These are phyloP conservation scores for Schizopygopsis pylzovi DNA, from an alignment of 2,797 vertebrate species.

Conservation along the genomic window DNA sequence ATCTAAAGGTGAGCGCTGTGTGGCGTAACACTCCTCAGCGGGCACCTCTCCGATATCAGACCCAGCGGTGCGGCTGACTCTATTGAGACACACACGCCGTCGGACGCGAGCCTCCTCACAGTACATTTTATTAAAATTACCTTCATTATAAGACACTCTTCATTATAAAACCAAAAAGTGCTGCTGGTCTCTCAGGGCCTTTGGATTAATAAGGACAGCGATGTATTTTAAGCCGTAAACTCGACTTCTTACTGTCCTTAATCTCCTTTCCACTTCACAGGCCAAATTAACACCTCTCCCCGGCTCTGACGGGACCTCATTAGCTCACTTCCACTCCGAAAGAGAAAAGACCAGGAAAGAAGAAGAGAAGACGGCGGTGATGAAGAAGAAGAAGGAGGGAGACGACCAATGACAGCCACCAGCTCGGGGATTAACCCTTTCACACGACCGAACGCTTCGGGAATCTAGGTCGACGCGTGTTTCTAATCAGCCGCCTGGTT, in stretches of 20 bases:
- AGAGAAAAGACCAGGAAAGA: slow-evolving; percentile 69
- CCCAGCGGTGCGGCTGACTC: slow-evolving; percentile 75
- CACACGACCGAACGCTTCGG: slow-evolving; percentile 71
- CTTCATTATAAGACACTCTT: slow-evolving; percentile 85
- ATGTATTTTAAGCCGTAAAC: slow-evolving; percentile 89
- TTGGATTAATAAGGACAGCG: slow-evolving; percentile 87
- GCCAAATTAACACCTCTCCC: slow-evolving; percentile 88
- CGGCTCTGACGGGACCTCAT: slow-evolving; percentile 88
- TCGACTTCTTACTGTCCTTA: slow-evolving; percentile 87
- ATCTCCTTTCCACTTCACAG: slow-evolving; percentile 87
- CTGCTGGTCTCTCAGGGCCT: slow-evolving; percentile 79
- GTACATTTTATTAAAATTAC: slow-evolving; percentile 85
- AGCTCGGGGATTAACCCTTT: slow-evolving; percentile 84
- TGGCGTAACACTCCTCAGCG: slow-evolving; percentile 25
- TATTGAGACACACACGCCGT: slow-evolving; percentile 69
- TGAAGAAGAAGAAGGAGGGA: slow-evolving; percentile 48
- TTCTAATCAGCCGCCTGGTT: slow-evolving; percentile 87
- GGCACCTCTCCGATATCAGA: slow-evolving; percentile 59
- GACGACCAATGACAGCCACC: slow-evolving; percentile 84
- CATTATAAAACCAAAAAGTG: slow-evolving; percentile 84
- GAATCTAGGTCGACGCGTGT: slow-evolving; percentile 82
- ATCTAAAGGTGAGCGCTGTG: slow-evolving; percentile 43
- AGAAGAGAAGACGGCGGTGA: slow-evolving; percentile 62
- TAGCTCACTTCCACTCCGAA: slow-evolving; percentile 85
- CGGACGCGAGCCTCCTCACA: slow-evolving; percentile 59